Evolutionary conservation across 2,113 vertebrate genomes (phyloP), one percentile per base, ranked within the genome.

Genomic region (Phyllostomus discolor): DNA sequence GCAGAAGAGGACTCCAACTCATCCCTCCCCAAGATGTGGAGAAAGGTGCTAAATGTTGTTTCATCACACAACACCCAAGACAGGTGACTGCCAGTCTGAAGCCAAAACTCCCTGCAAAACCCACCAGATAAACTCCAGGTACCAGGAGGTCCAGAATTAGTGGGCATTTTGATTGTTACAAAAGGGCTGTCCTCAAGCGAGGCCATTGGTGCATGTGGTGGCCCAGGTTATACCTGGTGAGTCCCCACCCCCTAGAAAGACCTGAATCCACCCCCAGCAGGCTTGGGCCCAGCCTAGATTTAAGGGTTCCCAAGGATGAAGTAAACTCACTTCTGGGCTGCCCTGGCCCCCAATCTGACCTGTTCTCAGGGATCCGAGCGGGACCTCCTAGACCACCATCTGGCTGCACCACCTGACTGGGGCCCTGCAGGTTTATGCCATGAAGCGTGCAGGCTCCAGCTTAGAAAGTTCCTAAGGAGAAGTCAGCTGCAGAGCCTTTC

Each of bases 11-110:
- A 67, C 38, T 31, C 31, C 5, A 35, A 14, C 6, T 12, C 35
- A 48, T 12, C 43, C 17, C 38, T 78, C 24, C 38, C n/a, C 0
- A 3, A 28, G 52, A 89, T 28, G 5, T 15, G 11, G 54, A 41
- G 54, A 85, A 14, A 19, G 62, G 50, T 0, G 6, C 10, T 43
- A 31, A 67, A 35, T 0, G 0, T 2, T 5, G 17, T 70, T 62
- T 59, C 22, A 50, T 48, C 33, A 46, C 16, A 10, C 41, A 41
- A 11, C 17, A 84, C 12, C 46, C 84, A 76, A 19, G 15, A 33
- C 4, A 22, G 11, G 31, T 2, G 0, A 62, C 31, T 17, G n/a
- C 26, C 38, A 64, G 38, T 46, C 38, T 28, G 35, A 91, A 78
- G 88, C n/a, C 46, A 78, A 28, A 0, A 7, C 10, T 78, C 70